These are phyloP conservation scores for Micromys minutus DNA, from an alignment of 2,113 vertebrate species.

Conservation along the genomic window DNA sequence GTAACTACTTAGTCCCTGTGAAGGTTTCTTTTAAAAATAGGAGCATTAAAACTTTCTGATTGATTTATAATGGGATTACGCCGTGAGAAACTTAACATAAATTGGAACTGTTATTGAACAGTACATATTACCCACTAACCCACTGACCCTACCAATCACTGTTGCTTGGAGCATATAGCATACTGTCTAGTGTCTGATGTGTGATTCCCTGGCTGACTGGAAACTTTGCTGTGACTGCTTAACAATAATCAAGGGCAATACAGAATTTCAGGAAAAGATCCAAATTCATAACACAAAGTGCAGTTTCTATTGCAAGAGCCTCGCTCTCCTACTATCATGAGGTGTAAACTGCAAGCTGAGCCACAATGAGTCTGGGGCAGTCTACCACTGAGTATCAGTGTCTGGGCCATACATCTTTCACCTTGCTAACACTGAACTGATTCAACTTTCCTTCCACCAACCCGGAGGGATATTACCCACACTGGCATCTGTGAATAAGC, in stretches of 20 bases:
- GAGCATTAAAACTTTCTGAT: neutral
- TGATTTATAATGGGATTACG: neutral
- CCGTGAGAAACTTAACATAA: too few relatives aligned
- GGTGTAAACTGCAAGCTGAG: neutral
- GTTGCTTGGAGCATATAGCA: neutral
- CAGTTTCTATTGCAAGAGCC: neutral
- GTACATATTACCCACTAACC: too few relatives aligned
- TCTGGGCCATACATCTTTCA: neutral
- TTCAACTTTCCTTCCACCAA: neutral
- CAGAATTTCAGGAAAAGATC: neutral
- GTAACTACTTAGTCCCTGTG: neutral
- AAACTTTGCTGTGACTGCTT: neutral
- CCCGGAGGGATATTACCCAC: neutral
- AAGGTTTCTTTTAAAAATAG: neutral
- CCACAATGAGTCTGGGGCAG: neutral
- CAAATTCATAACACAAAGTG: neutral
- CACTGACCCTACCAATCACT: too few relatives aligned
- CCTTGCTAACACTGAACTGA: neutral
- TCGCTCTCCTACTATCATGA: neutral
- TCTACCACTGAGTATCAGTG: neutral
- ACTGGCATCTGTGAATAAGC: neutral
- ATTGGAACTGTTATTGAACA: neutral
- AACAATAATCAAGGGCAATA: too few relatives aligned
- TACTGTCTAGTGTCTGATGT: fast-evolving
- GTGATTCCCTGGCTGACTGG: neutral